Percentiles rank a stretch among this genome's conserved stretches.
Conservation (phyloP, 2,888 invertebrate genomes). For the Sarcophaga rosellei region DNA sequence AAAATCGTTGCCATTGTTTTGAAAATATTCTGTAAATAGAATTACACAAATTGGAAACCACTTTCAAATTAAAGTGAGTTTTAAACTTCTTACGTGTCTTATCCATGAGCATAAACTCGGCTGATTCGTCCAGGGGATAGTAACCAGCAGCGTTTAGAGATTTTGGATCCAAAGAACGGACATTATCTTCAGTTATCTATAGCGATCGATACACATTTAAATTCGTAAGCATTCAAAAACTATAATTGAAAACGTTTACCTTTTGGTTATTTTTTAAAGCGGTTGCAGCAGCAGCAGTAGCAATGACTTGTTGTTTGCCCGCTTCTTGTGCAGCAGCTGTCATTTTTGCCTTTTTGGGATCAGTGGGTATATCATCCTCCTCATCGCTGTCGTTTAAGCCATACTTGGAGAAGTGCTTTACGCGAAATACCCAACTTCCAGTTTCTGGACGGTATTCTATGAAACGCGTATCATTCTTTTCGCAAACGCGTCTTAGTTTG, state of each 20-base stretch:
- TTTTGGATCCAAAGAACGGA: conserved; percentile 74
- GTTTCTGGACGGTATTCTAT: conserved; percentile 97
- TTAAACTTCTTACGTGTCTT: conserved; percentile 75
- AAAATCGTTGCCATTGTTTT: conserved; percentile 74
- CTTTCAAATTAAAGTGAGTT: background rate
- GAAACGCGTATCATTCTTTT: conserved; percentile 94
- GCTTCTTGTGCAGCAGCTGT: conserved; percentile 51
- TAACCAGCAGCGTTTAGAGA: conserved; percentile 69
- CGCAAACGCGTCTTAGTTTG: conserved; percentile 91
- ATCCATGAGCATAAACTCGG: conserved; percentile 77
- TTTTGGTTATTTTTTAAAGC: conserved; percentile 73
- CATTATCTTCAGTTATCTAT: conserved; percentile 73
- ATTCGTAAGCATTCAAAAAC: background rate
- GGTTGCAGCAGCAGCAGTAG: conserved; percentile 43
- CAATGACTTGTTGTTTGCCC: conserved; percentile 25
- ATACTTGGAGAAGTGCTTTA: conserved; percentile 97
- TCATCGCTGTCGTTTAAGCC: conserved; percentile 94
- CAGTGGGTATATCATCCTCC: conserved; percentile 86
- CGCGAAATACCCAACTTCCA: conserved; percentile 98
- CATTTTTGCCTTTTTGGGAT: conserved; percentile 80
- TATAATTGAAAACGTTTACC: conserved; percentile 43
- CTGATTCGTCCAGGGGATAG: conserved; percentile 75
- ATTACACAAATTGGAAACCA: background rate
- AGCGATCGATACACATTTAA: background rate
- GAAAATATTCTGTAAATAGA: conserved; percentile 74